Percentiles rank a stretch among this genome's conserved stretches.
Evolutionary conservation across 2,888 invertebrate species (phyloP).

Genomic region (Chymomyza caudatula): DNA sequence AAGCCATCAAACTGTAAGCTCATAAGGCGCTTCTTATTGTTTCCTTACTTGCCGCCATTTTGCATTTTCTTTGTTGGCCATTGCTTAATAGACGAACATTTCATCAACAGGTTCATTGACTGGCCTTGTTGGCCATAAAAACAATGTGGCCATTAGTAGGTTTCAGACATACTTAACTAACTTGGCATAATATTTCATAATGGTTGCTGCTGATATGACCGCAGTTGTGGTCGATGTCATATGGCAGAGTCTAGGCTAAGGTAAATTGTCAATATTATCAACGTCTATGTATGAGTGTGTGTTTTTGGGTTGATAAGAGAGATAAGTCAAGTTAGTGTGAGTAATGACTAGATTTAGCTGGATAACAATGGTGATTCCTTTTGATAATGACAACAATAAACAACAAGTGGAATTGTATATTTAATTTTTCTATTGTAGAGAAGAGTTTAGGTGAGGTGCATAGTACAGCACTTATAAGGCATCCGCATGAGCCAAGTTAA

Average conservation of each 20-base stretch:
- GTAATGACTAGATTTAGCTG: slow-evolving; percentile 60
- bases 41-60: background rate
- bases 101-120: background rate
- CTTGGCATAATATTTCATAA: background rate
- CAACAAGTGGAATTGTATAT: slow-evolving; percentile 25
- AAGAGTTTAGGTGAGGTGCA: background rate
- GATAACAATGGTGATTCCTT: slow-evolving; percentile 65
- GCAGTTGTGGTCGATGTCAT: background rate
- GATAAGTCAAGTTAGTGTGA: slow-evolving; percentile 31
- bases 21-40: background rate
- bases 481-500: too few species aligned
- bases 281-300: background rate
- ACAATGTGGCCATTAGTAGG: background rate
- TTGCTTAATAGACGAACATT: too few species aligned
- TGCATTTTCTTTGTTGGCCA: background rate
- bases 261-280: slow-evolving; percentile 1
- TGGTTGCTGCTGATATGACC: background rate
- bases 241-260: background rate
- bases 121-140: background rate
- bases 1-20: background rate
- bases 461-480: background rate
- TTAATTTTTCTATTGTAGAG: too few species aligned
- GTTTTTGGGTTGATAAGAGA: background rate
- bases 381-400: slow-evolving; percentile 60
- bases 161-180: background rate